Base-by-base conservation (phyloP, 2,797 vertebrate species). In the Phalloptychus januarius region DNA sequence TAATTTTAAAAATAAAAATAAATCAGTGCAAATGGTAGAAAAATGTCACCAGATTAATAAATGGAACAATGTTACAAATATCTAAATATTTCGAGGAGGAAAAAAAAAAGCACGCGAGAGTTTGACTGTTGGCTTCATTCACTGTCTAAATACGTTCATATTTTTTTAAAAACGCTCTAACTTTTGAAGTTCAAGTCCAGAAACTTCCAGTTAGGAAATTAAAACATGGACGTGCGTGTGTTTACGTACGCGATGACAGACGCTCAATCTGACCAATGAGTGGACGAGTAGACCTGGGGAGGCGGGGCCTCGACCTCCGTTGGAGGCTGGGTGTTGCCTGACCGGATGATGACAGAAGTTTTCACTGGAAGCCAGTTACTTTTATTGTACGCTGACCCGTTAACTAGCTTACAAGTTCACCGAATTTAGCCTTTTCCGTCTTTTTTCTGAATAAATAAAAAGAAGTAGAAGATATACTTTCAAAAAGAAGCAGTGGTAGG, bases 261-360 rank as follows among this genome's bases (percentile, higher is more conserved):
- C 88, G 69, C 38, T 13, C 25, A 48, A 1, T 3, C 48, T 33
- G 84, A 74, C 94, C 94, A 94, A 94, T 94, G 67, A 72, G 11
- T 23, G 80, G 11, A 7, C 18, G 23, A 0, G 16, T 0, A 20
- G 65, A 2, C 12, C 36, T 10, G 40, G 20, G 20, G 5, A 13
- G 94, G 94, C 84, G 92, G 91, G 38, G 85, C 79, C 48, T 40
- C 33, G 1, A 23, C 15, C 84, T 82, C 77, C 74, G 72, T 85
- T 85, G 87, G 88, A 92, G 92, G 89, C 90, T 87, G 89, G 88
- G 83, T 88, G 94, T 95, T 94, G 89, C 92, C 95, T 96, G 94
- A 95, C 95, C 95, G 95, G 95, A 96, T 95, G 89, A 89, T 94
- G 91, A 91, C 86, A 89, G 89, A 94, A 94, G 86, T 95, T 95